Percentiles rank a stretch among this genome's conserved stretches.
Conservation (phyloP, 1,140 invertebrate species). For the Semibalanus balanoides region DNA sequence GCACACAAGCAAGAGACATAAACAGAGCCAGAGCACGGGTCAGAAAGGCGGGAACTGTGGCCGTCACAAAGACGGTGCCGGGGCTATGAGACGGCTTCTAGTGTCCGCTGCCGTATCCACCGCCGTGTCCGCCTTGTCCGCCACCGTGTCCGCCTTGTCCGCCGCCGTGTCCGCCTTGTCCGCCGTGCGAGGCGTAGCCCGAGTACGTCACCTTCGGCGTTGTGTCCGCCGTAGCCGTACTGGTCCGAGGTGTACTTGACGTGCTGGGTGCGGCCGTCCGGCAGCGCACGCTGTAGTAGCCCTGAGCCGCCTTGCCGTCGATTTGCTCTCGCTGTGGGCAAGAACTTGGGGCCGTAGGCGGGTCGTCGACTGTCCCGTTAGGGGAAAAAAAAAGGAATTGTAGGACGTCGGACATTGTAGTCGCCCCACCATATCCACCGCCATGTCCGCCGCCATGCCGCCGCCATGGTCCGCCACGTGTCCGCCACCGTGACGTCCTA, state of each 20-base stretch:
- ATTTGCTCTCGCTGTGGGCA: slow-evolving; percentile 10
- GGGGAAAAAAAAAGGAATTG: slow-evolving; percentile 16
- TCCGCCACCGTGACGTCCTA: no score
- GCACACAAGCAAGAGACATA: no score
- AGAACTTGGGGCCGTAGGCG: slow-evolving; percentile 15
- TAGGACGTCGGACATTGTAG: slow-evolving; percentile 10
- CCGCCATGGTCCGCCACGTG: not conserved
- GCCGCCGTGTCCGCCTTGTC: not conserved
- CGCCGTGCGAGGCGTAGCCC: slow-evolving; percentile 6
- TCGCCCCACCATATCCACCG: not conserved
- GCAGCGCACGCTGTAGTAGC: slow-evolving; percentile 16
- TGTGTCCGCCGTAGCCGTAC: slow-evolving; percentile 4
- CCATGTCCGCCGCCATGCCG: not conserved
- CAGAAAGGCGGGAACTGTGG: no score
- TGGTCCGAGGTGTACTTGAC: slow-evolving; percentile 47
- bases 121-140: not conserved
- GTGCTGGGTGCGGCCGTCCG: slow-evolving; percentile 37
- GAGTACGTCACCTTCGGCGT: slow-evolving; percentile 12
- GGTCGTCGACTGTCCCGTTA: slow-evolving; percentile 15
- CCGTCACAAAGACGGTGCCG: no score
- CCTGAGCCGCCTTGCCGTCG: slow-evolving; percentile 15
- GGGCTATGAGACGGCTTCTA: no score
- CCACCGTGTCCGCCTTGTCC: not conserved
- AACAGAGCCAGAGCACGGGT: no score
- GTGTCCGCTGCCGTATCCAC: not conserved